These are phyloP conservation scores for Drosophila borealis DNA, from an alignment of 2,888 invertebrate genomes.

Conservation along the genomic window DNA sequence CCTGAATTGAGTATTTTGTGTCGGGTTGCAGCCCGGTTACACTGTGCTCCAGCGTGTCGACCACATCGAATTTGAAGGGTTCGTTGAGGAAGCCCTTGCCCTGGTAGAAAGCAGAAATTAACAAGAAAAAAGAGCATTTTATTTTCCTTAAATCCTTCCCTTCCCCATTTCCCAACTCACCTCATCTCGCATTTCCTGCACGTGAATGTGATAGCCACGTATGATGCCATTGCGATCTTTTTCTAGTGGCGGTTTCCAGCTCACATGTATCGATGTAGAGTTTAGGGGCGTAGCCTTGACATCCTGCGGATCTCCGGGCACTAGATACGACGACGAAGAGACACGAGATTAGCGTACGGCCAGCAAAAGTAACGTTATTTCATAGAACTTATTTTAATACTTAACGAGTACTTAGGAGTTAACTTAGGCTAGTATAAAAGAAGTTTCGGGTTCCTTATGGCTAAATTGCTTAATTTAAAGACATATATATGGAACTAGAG, in stretches of 20 bases:
- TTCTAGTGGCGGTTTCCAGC: constrained; percentile 96
- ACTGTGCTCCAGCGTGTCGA: constrained; percentile 93
- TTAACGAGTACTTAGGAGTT: constrained; percentile 32
- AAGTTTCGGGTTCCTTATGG: constrained; percentile 29
- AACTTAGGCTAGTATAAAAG: constrained; percentile 39
- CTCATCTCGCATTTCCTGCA: constrained; percentile 95
- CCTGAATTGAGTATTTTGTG: constrained; percentile 96
- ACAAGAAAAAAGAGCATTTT: not conserved
- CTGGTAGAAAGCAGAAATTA: constrained; percentile 49
- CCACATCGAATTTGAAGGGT: constrained; percentile 94
- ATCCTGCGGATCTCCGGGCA: constrained; percentile 98
- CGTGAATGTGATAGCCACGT: constrained; percentile 98
- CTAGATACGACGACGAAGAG: constrained; percentile 86
- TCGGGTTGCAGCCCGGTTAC: constrained; percentile 97
- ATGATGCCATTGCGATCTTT: constrained; percentile 98
- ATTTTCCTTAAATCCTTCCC: not conserved
- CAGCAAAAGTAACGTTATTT: constrained; percentile 26
- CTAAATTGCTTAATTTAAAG: constrained; percentile 61
- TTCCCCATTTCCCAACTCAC: constrained; percentile 84
- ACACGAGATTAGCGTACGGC: constrained; percentile 49
- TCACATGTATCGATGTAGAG: constrained; percentile 97
- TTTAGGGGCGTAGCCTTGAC: constrained; percentile 95
- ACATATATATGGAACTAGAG: constrained; percentile 49
- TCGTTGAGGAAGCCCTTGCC: constrained; percentile 91
- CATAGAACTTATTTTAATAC: constrained; percentile 11